Evolutionary conservation across 1,140 invertebrate genomes (phyloP).

Genomic region (Ips nitidus): DNA sequence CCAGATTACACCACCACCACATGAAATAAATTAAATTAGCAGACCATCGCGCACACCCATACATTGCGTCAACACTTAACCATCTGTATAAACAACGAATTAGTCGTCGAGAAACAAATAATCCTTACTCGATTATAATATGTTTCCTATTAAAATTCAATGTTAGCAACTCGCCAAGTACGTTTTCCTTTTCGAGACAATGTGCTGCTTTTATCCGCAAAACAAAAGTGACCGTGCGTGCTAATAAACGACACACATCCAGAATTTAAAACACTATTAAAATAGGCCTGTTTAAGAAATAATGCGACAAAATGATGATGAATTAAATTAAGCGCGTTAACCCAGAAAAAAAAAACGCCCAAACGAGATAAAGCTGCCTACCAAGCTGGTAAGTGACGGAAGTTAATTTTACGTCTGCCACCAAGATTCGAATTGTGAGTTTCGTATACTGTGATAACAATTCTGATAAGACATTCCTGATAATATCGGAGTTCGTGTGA

Average conservation of each 20-base stretch:
- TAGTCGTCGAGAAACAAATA: too few relatives aligned
- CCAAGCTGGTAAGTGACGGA: background rate
- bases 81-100: too few relatives aligned
- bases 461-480: background rate
- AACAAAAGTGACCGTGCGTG: slow-evolving; percentile 11
- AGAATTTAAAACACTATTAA: slow-evolving; percentile 8
- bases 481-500: background rate
- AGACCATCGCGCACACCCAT: too few relatives aligned
- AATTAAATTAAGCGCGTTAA: slow-evolving; percentile 8
- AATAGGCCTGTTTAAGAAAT: slow-evolving; percentile 20
- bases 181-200: slow-evolving; percentile 13
- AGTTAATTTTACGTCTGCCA: background rate
- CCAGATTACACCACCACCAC: too few relatives aligned
- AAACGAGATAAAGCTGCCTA: slow-evolving; percentile 8
- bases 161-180: slow-evolving; percentile 8
- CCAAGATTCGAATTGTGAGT: too few relatives aligned
- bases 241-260: slow-evolving; percentile 17
- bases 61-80: too few relatives aligned
- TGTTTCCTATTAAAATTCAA: slow-evolving; percentile 14
- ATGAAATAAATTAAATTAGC: too few relatives aligned
- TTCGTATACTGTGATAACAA: too few relatives aligned
- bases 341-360: slow-evolving; percentile 9
- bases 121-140: too few relatives aligned
- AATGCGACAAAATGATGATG: slow-evolving; percentile 1
- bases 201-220: slow-evolving; percentile 11